Percentiles rank a stretch among this genome's conserved stretches.
Conservation (phyloP, 2,113 vertebrate species). For the Ariopsis seemanni region DNA sequence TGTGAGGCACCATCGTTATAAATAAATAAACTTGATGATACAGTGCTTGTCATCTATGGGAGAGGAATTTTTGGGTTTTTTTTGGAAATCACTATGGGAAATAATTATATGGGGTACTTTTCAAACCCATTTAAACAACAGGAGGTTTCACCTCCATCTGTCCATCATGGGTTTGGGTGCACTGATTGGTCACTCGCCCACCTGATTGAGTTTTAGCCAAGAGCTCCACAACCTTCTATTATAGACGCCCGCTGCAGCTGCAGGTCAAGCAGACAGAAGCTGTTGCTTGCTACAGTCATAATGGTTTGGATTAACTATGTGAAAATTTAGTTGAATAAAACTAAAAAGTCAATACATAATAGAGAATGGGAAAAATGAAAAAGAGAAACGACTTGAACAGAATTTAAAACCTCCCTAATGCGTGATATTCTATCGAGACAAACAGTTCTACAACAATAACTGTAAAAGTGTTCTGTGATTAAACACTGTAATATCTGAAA, state of each 20-base stretch:
- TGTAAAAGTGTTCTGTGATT: background rate
- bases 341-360: constrained; percentile 13
- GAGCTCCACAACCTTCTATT: constrained; percentile 47
- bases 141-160: constrained; percentile 34
- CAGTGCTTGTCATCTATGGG: constrained; percentile 39
- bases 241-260: constrained; percentile 46
- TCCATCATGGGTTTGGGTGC: constrained; percentile 53
- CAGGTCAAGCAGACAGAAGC: constrained; percentile 51
- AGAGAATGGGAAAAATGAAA: constrained; percentile 13
- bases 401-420: background rate
- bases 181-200: constrained; percentile 51
- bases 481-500: background rate
- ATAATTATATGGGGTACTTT: constrained; percentile 22
- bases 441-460: background rate
- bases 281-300: constrained; percentile 41
- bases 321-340: constrained; percentile 28
- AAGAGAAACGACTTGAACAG: background rate
- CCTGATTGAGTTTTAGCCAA: constrained; percentile 43
- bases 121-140: constrained; percentile 55
- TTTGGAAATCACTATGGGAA: background rate
- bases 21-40: background rate
- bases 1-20: background rate
- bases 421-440: background rate
- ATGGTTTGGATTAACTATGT: background rate
- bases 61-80: background rate